Evolutionary conservation across 2,888 invertebrate species (phyloP).

Genomic region (Mellilla xanthometata): DNA sequence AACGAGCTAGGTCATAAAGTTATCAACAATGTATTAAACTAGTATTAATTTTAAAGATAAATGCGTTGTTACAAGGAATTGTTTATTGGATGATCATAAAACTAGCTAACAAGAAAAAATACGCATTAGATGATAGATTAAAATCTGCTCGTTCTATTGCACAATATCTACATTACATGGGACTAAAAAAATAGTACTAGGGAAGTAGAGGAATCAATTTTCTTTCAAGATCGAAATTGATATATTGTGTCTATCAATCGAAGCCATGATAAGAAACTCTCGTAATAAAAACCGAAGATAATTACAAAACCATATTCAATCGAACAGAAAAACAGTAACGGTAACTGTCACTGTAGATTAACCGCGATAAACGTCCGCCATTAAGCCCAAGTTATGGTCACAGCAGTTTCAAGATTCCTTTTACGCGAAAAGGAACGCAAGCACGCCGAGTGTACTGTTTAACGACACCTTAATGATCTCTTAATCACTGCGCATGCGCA

Average conservation of each 20-base stretch:
- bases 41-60: neutral
- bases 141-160: no score
- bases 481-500: slow-evolving; percentile 52
- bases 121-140: neutral
- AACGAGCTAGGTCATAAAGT: slow-evolving; percentile 8
- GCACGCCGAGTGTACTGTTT: slow-evolving; percentile 41
- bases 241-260: no score
- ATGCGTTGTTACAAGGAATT: slow-evolving; percentile 2
- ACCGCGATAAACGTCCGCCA: slow-evolving; percentile 52
- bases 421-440: slow-evolving; percentile 38
- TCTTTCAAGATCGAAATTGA: no score
- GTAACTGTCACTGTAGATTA: slow-evolving; percentile 43
- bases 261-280: no score
- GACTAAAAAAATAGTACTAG: no score
- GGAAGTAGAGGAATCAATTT: no score
- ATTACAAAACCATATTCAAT: neutral
- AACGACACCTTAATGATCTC: slow-evolving; percentile 63
- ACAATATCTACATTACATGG: no score
- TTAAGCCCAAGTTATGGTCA: slow-evolving; percentile 51
- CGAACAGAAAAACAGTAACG: slow-evolving; percentile 3
- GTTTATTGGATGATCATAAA: slow-evolving; percentile 1
- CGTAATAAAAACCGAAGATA: no score
- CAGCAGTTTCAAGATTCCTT: slow-evolving; percentile 51
- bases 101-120: slow-evolving; percentile 1
- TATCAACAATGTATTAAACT: slow-evolving; percentile 6